Percentiles rank a stretch among this genome's conserved stretches.
phyloP scores from a whole-genome alignment of 2,888 invertebrate species.

The Conchocele bisecta region DNA sequence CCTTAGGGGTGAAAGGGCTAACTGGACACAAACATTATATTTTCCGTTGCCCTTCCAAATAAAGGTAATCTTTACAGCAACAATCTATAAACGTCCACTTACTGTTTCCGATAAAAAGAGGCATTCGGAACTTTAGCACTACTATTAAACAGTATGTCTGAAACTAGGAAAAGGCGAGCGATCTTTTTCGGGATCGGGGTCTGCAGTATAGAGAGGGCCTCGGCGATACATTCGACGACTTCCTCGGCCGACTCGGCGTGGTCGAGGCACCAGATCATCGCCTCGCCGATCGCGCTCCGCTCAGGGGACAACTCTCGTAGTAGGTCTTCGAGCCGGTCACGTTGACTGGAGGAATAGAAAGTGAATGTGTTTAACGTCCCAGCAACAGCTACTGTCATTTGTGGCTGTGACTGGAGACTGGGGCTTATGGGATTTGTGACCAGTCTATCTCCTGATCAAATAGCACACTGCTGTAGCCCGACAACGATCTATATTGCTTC shows the following conservation, averaged over 20 bases:
- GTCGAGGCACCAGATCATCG: slow-evolving; percentile 99
- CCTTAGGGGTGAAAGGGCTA: too few species aligned
- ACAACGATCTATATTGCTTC: too few species aligned
- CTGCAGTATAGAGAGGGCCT: slow-evolving; percentile 90
- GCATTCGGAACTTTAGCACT: slow-evolving; percentile 98
- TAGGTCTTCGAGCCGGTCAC: slow-evolving; percentile 95
- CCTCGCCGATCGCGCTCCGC: slow-evolving; percentile 91
- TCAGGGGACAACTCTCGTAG: slow-evolving; percentile 89
- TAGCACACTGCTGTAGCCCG: too few species aligned
- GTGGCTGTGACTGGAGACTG: too few species aligned
- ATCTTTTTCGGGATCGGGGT: slow-evolving; percentile 94
- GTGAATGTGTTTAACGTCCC: neutral
- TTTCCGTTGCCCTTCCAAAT: neutral
- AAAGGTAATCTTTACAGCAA: neutral
- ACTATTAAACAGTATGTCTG: slow-evolving; percentile 98
- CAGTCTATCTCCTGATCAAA: too few species aligned
- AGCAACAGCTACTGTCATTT: too few species aligned
- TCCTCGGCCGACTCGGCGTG: slow-evolving; percentile 99
- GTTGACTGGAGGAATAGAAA: slow-evolving; percentile 87
- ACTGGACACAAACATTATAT: too few species aligned
- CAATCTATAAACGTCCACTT: slow-evolving; percentile 67
- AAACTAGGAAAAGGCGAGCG: slow-evolving; percentile 95
- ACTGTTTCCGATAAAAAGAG: slow-evolving; percentile 89
- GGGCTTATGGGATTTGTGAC: too few species aligned
- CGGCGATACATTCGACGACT: slow-evolving; percentile 95